Evolutionary conservation across 1,140 invertebrate genomes (phyloP).

Genomic region (Leucophenga varia): DNA sequence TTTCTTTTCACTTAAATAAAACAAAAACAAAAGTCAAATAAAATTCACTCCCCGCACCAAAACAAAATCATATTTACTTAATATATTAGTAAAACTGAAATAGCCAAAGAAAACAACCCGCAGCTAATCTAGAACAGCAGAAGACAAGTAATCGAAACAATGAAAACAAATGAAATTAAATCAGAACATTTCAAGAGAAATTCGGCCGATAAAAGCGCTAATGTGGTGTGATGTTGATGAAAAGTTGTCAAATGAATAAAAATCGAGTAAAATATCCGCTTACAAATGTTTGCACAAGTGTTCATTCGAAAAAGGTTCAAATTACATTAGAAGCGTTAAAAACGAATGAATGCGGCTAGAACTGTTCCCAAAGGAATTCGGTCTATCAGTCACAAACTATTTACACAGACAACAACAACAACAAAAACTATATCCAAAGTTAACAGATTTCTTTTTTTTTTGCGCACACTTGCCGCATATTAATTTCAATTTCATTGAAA

Average conservation of each 20-base stretch:
- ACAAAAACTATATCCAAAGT: background rate
- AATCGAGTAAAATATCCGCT: constrained; percentile 50
- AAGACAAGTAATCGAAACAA: constrained; percentile 9
- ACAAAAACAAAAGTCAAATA: no score
- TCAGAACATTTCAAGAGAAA: background rate
- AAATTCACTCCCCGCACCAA: no score
- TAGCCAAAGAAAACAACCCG: constrained; percentile 16
- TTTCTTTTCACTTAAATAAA: no score
- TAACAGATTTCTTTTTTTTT: background rate
- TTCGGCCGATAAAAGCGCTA: background rate
- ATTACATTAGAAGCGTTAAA: constrained; percentile 36
- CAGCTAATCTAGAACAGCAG: constrained; percentile 7
- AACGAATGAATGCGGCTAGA: background rate
- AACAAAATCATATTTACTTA: no score
- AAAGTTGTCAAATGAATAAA: constrained; percentile 45
- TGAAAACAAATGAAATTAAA: constrained; percentile 35
- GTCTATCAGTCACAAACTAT: constrained; percentile 33
- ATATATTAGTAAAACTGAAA: no score
- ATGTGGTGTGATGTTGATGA: constrained; percentile 37
- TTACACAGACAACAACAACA: background rate
- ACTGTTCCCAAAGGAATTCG: constrained; percentile 32
- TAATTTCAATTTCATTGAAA: constrained; percentile 45
- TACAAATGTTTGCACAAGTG: constrained; percentile 54
- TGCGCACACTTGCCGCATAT: constrained; percentile 49
- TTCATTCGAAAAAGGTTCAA: constrained; percentile 24